phyloP scores from a whole-genome alignment of 2,888 invertebrate genomes.

The Caenorhabditis afra region DNA sequence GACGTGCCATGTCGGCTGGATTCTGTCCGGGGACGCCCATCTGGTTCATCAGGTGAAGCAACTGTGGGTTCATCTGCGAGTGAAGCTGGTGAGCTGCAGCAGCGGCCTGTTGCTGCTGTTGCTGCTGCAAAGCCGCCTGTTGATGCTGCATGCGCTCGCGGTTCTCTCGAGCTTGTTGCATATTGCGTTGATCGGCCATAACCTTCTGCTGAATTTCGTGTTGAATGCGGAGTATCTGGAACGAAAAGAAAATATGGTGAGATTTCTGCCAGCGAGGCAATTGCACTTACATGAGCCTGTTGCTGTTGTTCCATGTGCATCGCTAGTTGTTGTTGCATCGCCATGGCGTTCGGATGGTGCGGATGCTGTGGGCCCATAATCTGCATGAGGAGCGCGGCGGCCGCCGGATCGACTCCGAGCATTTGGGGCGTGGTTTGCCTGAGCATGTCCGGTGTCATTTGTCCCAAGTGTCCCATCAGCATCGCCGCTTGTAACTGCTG shows the following conservation, averaged over 20 bases:
- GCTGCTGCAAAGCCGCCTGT: constrained; percentile 25
- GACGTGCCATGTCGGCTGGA: constrained; percentile 6
- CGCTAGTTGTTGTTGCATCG: constrained; percentile 14
- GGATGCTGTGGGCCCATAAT: constrained; percentile 25
- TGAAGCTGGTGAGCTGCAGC: constrained; percentile 24
- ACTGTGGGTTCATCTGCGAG: constrained; percentile 13
- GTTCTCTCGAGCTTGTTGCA: constrained; percentile 27
- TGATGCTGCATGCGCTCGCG: constrained; percentile 25
- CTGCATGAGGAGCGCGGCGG: constrained; percentile 31
- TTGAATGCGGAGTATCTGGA: constrained; percentile 33
- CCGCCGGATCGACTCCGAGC: constrained; percentile 7
- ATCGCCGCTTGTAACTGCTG: constrained; percentile 22
- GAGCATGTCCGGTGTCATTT: constrained; percentile 21
- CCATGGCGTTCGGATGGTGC: neutral
- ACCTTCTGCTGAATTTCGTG: constrained; percentile 25
- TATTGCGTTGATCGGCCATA: constrained; percentile 21
- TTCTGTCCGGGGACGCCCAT: neutral
- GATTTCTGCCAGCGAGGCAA: neutral
- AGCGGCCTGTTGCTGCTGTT: constrained; percentile 36
- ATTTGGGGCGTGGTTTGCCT: constrained; percentile 25
- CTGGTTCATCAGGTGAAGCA: constrained; percentile 9
- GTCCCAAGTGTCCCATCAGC: constrained; percentile 28
- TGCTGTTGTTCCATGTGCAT: constrained; percentile 25
- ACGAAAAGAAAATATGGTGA: neutral
- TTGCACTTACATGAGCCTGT: constrained; percentile 6